These are phyloP conservation scores for Nematopogon swammerdamellus DNA, from an alignment of 2,888 invertebrate species.

Conservation along the genomic window DNA sequence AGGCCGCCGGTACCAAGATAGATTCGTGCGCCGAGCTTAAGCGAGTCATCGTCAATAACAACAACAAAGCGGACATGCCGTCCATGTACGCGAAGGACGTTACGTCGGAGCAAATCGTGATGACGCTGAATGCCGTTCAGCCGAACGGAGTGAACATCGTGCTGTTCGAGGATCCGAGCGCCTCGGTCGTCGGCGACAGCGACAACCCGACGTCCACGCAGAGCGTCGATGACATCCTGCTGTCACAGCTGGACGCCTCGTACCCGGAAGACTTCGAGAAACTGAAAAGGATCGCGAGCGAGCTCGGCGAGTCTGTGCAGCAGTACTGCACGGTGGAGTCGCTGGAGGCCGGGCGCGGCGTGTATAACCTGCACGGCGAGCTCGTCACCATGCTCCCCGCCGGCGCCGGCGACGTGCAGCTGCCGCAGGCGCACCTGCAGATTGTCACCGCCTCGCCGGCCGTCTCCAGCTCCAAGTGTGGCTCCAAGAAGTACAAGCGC, in stretches of 20 bases:
- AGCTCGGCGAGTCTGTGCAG: constrained; percentile 74
- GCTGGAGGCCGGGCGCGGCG: constrained; percentile 55
- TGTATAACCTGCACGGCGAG: constrained; percentile 47
- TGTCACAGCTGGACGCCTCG: constrained; percentile 65
- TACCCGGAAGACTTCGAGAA: constrained; percentile 83
- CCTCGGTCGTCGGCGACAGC: constrained; percentile 35
- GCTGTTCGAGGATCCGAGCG: constrained; percentile 42
- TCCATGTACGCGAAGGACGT: constrained; percentile 42
- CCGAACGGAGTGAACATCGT: constrained; percentile 45
- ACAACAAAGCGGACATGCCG: constrained; percentile 51
- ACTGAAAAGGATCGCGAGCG: constrained; percentile 77
- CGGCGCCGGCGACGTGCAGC: constrained; percentile 37
- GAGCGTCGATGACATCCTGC: constrained; percentile 66
- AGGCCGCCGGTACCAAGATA: constrained; percentile 43
- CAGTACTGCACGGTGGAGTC: constrained; percentile 63
- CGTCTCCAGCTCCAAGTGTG: constrained; percentile 60
- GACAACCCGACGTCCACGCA: constrained; percentile 58
- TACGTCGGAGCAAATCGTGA: not conserved
- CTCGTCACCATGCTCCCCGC: constrained; percentile 48
- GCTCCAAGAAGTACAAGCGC: constrained; percentile 70
- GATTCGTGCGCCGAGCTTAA: constrained; percentile 37
- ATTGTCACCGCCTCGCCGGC: constrained; percentile 58
- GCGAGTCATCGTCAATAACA: constrained; percentile 41
- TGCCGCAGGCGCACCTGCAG: constrained; percentile 48
- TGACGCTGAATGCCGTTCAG: constrained; percentile 36